A percentile compares a stretch with the other conserved stretches of the same genome.
These are phyloP conservation scores for Macroramphosus scolopax DNA, from an alignment of 2,797 vertebrate species.

Conservation along the genomic window DNA sequence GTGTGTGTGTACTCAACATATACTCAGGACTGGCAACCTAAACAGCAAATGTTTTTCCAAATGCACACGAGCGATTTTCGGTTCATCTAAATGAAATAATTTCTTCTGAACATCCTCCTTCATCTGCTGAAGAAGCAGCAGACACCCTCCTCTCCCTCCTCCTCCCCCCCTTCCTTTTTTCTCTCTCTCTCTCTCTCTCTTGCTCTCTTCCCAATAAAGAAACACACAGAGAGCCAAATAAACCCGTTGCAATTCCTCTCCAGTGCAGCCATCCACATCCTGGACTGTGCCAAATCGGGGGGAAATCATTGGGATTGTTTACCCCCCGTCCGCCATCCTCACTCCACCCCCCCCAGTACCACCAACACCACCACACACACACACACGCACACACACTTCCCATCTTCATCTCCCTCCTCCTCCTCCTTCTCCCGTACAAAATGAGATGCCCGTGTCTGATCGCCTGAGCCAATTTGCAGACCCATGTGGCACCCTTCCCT, in stretches of 20 bases:
- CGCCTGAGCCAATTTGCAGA: conserved; percentile 83
- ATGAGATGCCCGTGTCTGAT: conserved; percentile 81
- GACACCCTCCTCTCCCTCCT: conserved; percentile 32
- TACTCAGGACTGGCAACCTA: conserved; percentile 34
- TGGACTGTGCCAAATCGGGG: conserved; percentile 74
- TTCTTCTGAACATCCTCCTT: conserved; percentile 63
- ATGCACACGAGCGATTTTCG: conserved; percentile 54
- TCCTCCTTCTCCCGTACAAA: conserved; percentile 76
- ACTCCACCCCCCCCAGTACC: not conserved
- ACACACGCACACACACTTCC: conserved; percentile 41
- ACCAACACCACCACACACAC: conserved; percentile 8
- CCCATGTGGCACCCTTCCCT: conserved; percentile 82
- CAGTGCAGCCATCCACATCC: conserved; percentile 78
- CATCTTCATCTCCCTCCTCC: conserved; percentile 45
- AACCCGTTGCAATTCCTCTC: conserved; percentile 72
- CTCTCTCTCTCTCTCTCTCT: conserved; percentile 13
- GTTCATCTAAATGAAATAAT: conserved; percentile 67
- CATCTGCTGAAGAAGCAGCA: conserved; percentile 63
- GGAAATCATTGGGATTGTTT: conserved; percentile 78
- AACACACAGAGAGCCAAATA: conserved; percentile 74
- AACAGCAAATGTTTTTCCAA: conserved; percentile 62
- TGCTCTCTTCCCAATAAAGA: conserved; percentile 67
- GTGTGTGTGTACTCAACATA: no score
- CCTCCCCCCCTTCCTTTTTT: conserved; percentile 10
- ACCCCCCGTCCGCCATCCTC: conserved; percentile 29